Percentiles rank a stretch among this genome's conserved stretches.
phyloP scores from a whole-genome alignment of 2,888 invertebrate species.

The Drosophila niveifrons region DNA sequence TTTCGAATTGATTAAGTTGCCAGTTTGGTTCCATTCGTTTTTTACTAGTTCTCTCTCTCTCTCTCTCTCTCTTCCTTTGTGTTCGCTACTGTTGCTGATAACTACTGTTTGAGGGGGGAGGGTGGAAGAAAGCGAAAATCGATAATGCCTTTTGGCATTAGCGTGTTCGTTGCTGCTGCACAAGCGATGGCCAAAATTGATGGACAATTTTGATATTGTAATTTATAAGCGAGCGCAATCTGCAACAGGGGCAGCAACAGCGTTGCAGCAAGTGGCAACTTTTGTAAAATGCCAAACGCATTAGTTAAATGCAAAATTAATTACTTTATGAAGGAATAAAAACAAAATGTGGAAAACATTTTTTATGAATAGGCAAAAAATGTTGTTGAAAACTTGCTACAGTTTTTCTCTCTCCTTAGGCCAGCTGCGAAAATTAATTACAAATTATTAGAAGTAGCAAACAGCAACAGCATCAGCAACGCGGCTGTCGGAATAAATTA shows the following conservation, averaged over 20 bases:
- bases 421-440: slow-evolving; percentile 77
- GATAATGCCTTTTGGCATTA: slow-evolving; percentile 68
- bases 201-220: slow-evolving; percentile 68
- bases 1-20: slow-evolving; percentile 68
- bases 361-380: slow-evolving; percentile 27
- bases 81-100: slow-evolving; percentile 29
- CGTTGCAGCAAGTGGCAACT: slow-evolving; percentile 47
- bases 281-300: slow-evolving; percentile 59
- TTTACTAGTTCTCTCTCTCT: slow-evolving; percentile 7
- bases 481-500: slow-evolving; percentile 70
- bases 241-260: slow-evolving; percentile 16
- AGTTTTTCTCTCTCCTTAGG: slow-evolving; percentile 25
- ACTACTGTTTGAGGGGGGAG: slow-evolving; percentile 21
- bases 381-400: slow-evolving; percentile 42
- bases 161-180: slow-evolving; percentile 24
- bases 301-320: slow-evolving; percentile 76
- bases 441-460: slow-evolving; percentile 64
- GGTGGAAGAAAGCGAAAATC: slow-evolving; percentile 61
- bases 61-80: slow-evolving; percentile 9
- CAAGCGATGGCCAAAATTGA: slow-evolving; percentile 45
- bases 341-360: slow-evolving; percentile 20
- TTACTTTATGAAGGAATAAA: slow-evolving; percentile 40
- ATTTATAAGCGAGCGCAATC: slow-evolving; percentile 49
- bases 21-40: slow-evolving; percentile 5
- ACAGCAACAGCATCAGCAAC: slow-evolving; percentile 27